Conservation (phyloP, 2,888 invertebrate genomes). For the Oxytorus armatus region DNA sequence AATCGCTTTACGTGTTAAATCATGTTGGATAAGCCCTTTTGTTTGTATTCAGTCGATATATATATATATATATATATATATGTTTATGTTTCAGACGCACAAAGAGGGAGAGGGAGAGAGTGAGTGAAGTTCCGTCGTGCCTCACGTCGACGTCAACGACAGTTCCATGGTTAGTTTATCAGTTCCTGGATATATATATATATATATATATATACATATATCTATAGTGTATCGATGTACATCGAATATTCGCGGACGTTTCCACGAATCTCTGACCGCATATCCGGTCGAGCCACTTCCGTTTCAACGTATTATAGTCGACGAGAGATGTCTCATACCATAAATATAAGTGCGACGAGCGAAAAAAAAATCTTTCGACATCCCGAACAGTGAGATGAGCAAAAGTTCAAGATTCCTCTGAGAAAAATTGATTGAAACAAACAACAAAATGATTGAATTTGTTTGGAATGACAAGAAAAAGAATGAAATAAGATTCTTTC, state of each 20-base stretch:
- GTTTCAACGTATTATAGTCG: conserved; percentile 50
- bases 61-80: background rate
- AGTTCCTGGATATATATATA: conserved; percentile 21
- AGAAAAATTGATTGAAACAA: too few species aligned
- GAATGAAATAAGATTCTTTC: too few species aligned
- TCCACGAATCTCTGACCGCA: conserved; percentile 56
- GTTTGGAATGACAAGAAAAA: too few species aligned
- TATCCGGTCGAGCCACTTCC: conserved; percentile 65
- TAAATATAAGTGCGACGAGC: too few species aligned
- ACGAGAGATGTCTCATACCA: too few species aligned
- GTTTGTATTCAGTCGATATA: conserved; percentile 32
- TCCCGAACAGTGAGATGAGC: too few species aligned
- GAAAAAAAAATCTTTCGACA: too few species aligned
- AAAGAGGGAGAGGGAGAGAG: background rate
- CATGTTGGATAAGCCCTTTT: background rate
- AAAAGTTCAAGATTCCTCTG: too few species aligned
- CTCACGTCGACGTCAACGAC: conserved; percentile 47
- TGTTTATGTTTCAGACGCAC: background rate
- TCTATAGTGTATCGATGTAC: conserved; percentile 26
- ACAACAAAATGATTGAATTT: too few species aligned
- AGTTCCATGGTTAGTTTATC: conserved; percentile 44
- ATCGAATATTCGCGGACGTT: conserved; percentile 38
- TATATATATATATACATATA: conserved; percentile 3
- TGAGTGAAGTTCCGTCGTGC: conserved; percentile 14
- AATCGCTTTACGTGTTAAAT: background rate